These are phyloP conservation scores for Limnothrissa miodon DNA, from an alignment of 2,113 vertebrate species.

Conservation along the genomic window DNA sequence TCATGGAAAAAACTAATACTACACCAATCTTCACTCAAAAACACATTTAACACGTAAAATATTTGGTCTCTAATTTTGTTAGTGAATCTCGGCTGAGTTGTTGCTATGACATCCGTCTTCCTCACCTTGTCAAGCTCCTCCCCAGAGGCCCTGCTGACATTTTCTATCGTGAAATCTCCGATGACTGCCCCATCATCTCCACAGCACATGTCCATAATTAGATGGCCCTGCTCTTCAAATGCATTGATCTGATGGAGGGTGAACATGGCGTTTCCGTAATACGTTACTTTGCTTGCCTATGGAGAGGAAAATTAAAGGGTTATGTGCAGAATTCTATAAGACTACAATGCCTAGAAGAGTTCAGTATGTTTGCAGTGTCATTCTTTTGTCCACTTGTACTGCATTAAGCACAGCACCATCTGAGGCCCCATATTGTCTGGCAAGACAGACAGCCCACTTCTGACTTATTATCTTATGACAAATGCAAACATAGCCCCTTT, in stretches of 20 bases:
- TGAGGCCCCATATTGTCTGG: too few relatives aligned
- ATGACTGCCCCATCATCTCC: slow-evolving; percentile 77
- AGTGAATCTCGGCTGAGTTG: background rate
- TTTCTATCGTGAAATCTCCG: slow-evolving; percentile 79
- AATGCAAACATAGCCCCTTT: too few relatives aligned
- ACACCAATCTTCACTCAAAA: background rate
- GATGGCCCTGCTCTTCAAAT: slow-evolving; percentile 82
- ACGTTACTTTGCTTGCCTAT: slow-evolving; percentile 70
- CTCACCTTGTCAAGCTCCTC: slow-evolving; percentile 80
- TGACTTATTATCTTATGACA: too few relatives aligned
- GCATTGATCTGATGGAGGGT: slow-evolving; percentile 90
- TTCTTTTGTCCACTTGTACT: too few relatives aligned
- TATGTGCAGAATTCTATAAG: too few relatives aligned
- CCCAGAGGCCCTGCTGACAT: slow-evolving; percentile 72
- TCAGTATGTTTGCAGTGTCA: too few relatives aligned
- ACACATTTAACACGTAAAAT: background rate
- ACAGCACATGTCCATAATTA: slow-evolving; percentile 89
- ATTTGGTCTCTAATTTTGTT: background rate
- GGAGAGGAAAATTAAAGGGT: background rate
- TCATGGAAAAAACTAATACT: background rate
- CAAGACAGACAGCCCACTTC: too few relatives aligned
- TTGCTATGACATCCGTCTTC: background rate
- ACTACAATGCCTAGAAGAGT: too few relatives aligned
- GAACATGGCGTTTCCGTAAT: slow-evolving; percentile 73
- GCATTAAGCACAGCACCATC: too few relatives aligned